Evolutionary conservation across 2,888 invertebrate genomes (phyloP).

Genomic region (Diaphora mendica): DNA sequence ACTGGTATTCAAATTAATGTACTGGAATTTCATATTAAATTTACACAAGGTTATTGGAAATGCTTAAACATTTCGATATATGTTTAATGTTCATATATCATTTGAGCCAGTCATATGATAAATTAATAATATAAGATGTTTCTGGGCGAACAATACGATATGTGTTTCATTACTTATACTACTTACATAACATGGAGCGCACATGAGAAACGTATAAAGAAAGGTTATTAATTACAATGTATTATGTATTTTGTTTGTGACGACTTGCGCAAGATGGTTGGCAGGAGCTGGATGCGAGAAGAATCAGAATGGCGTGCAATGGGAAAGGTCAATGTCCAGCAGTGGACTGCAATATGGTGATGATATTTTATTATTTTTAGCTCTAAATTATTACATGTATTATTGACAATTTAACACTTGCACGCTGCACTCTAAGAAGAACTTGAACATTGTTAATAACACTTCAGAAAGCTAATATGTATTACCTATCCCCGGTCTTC

Average conservation of each 20-base stretch:
- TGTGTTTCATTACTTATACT: neutral
- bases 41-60: slow-evolving; percentile 23
- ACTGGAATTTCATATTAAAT: slow-evolving; percentile 30
- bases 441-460: no score
- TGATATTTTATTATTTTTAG: neutral
- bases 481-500: no score
- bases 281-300: no score
- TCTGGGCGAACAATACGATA: neutral
- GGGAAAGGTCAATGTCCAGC: no score
- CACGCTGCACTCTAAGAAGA: no score
- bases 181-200: neutral
- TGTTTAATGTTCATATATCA: neutral
- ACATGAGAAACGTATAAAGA: neutral
- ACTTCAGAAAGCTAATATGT: no score
- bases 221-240: neutral
- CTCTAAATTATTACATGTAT: no score
- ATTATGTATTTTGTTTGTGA: no score
- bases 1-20: slow-evolving; percentile 20
- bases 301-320: no score
- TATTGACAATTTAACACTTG: no score
- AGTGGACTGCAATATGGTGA: no score
- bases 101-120: neutral
- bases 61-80: slow-evolving; percentile 11
- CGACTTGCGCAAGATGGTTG: no score
- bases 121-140: neutral